Conservation (phyloP, 2,888 invertebrate species). For the Antheraea assamensis region DNA sequence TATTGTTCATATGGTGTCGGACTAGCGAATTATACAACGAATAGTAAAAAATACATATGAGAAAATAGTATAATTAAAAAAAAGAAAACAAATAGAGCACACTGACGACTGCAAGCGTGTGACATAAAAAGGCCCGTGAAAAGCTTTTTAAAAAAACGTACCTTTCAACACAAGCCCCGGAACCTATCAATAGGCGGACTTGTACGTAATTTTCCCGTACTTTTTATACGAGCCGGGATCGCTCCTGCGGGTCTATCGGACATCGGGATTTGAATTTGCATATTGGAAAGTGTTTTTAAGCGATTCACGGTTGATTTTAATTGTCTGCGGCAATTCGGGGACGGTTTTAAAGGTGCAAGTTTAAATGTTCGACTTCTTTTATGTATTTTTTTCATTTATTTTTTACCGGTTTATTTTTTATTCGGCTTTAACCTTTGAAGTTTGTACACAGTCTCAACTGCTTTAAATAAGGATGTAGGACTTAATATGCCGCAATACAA, state of each 20-base stretch:
- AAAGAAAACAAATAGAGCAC: conserved; percentile 37
- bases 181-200: conserved; percentile 74
- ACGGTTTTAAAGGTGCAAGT: conserved; percentile 9
- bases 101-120: conserved; percentile 25
- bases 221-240: conserved; percentile 29
- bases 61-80: neutral
- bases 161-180: conserved; percentile 47
- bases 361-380: neutral
- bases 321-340: conserved; percentile 44
- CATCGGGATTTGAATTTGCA: conserved; percentile 68
- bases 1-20: too few species aligned
- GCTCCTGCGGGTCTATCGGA: conserved; percentile 45
- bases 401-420: neutral
- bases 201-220: conserved; percentile 35
- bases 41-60: too few species aligned
- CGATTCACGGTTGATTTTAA: conserved; percentile 51
- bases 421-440: too few species aligned
- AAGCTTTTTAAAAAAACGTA: conserved; percentile 58
- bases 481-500: too few species aligned
- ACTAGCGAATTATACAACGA: too few species aligned
- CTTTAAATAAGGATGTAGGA: neutral
- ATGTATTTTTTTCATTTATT: neutral
- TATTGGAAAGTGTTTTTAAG: conserved; percentile 63
- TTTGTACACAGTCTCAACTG: neutral
- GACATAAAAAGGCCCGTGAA: conserved; percentile 44